Evolutionary conservation across 2,888 invertebrate genomes (phyloP), one percentile per base, ranked within the genome.

Genomic region (Lasioglossum leucozonium): DNA sequence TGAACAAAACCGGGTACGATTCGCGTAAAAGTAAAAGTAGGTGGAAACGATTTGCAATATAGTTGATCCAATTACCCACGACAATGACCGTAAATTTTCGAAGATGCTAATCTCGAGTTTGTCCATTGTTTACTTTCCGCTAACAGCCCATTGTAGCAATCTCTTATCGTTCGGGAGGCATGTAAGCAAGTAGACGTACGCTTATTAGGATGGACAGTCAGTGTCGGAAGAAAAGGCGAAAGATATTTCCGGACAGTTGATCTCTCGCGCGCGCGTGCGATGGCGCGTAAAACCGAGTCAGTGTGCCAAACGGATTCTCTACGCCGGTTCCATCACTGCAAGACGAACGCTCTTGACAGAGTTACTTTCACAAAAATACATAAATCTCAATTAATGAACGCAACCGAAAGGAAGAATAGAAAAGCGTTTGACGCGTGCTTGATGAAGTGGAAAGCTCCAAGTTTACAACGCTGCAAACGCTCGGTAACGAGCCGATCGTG

Each of bases 291-390:
- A 90, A 85, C 72, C 86, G 80, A 90, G 87, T 80, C 85, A 90
- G 87, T 90, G 79, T 88, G 90, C 87, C 89, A 88, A 81, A 77
- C 84, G 83, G 78, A 79, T 83, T 87, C 84, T 78, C 87, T 72
- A 73, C 67, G 67, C 71, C 34, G 37, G 55, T 44, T 44, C 62
- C 67, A 71, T 44, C 65, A 18, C 10, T 34, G 34, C 67, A 30
- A 22, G n/a, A 16, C 51, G 67, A 72, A 34, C 22, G 10, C 67
- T 80, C 72, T 37, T 51, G 67, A n/a, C 51, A 40, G n/a, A 40
- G 77, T 85, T 87, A 82, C 87, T 88, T 87, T 87, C 87, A 87
- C 78, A 77, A 82, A 87, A 82, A 73, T 79, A 16, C 73, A 75
- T 40, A 40, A 55, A 82, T 80, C 65, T 78, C 30, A 51, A 74